Evolutionary conservation across 2,113 vertebrate genomes (phyloP).

Genomic region (Conger conger): DNA sequence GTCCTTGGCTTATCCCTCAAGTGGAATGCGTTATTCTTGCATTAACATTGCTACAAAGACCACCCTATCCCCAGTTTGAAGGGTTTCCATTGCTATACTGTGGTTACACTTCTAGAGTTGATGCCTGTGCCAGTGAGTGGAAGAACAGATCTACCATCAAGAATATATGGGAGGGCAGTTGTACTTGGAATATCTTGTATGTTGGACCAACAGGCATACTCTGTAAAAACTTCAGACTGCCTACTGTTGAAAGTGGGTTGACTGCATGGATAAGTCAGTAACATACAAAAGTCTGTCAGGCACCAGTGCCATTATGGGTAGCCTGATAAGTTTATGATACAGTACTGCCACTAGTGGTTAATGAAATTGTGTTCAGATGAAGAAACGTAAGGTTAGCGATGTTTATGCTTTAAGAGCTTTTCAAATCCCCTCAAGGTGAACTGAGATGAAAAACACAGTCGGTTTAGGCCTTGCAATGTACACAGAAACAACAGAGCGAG

Average conservation of each 20-base stretch:
- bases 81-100: not conserved
- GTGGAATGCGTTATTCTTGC: not conserved
- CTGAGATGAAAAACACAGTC: not conserved
- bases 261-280: too few species aligned
- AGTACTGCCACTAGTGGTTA: not conserved
- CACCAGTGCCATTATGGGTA: too few species aligned
- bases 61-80: not conserved
- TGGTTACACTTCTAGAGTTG: not conserved
- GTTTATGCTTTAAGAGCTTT: not conserved
- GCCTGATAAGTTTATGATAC: too few species aligned
- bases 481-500: not conserved
- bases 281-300: too few species aligned
- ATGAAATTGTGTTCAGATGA: not conserved
- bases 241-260: too few species aligned
- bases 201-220: too few species aligned
- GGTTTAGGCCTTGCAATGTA: not conserved
- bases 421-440: not conserved
- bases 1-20: not conserved
- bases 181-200: too few species aligned
- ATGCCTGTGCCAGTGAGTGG: too few species aligned
- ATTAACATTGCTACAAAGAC: not conserved
- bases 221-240: too few species aligned
- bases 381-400: not conserved
- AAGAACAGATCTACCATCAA: too few species aligned
- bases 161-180: too few species aligned